phyloP scores from a whole-genome alignment of 2,888 invertebrate species.

The Germaria angustata region DNA sequence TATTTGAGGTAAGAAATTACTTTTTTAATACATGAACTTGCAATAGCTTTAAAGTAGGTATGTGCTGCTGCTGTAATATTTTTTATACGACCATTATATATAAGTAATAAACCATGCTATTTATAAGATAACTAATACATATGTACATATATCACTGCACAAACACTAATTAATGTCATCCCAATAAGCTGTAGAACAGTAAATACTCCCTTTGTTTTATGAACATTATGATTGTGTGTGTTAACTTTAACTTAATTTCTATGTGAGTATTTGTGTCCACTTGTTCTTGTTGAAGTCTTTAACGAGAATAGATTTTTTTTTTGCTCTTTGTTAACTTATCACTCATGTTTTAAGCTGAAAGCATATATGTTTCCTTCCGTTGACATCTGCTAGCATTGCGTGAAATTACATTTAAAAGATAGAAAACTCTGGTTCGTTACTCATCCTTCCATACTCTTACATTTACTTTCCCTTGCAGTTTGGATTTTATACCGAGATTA shows the following conservation, averaged over 20 bases:
- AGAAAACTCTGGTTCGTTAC: constrained; percentile 6
- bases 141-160: background rate
- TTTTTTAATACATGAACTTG: too few relatives aligned
- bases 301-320: constrained; percentile 18
- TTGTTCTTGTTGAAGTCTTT: constrained; percentile 33
- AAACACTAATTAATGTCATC: constrained; percentile 1
- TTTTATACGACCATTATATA: too few relatives aligned
- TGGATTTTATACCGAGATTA: constrained; percentile 22
- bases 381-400: constrained; percentile 66
- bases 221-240: background rate
- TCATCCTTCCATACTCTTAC: background rate
- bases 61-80: too few relatives aligned
- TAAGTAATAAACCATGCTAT: background rate
- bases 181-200: constrained; percentile 31
- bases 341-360: constrained; percentile 64
- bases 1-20: too few relatives aligned
- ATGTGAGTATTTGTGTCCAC: constrained; percentile 22
- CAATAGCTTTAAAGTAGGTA: too few relatives aligned
- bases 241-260: background rate
- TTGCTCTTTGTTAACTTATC: constrained; percentile 62
- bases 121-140: background rate
- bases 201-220: constrained; percentile 23
- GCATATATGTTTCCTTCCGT: constrained; percentile 59
- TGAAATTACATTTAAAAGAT: constrained; percentile 66
- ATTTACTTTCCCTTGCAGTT: constrained; percentile 3